Evolutionary conservation across 2,888 invertebrate genomes (phyloP).

Genomic region (Coecobrya sp.): DNA sequence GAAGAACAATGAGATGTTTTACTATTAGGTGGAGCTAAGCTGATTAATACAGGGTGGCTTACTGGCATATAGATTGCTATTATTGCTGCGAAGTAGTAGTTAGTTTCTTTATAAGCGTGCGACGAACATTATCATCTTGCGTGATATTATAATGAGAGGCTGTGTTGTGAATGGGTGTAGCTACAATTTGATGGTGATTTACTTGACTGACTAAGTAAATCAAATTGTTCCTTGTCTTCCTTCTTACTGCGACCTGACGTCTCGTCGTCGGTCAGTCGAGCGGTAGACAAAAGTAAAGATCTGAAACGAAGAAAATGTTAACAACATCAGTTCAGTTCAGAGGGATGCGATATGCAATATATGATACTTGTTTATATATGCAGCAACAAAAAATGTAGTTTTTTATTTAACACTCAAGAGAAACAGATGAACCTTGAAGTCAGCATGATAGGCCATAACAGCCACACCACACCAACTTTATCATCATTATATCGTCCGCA

Average conservation of each 20-base stretch:
- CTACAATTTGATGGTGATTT: constrained; percentile 78
- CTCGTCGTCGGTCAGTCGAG: constrained; percentile 58
- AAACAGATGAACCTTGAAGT: constrained; percentile 60
- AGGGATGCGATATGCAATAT: not conserved
- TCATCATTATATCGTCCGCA: not conserved
- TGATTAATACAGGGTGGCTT: constrained; percentile 24
- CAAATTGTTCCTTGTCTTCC: constrained; percentile 60
- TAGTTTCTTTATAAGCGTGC: constrained; percentile 36
- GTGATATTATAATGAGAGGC: constrained; percentile 76
- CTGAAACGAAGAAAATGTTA: constrained; percentile 11
- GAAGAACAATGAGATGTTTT: constrained; percentile 43
- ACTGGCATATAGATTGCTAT: not conserved
- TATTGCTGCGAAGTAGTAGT: not conserved
- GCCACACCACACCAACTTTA: constrained; percentile 11
- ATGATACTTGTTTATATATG: not conserved
- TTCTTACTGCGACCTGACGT: constrained; percentile 6
- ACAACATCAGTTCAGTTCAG: not conserved
- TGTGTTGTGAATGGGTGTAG: constrained; percentile 68
- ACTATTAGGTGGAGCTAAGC: constrained; percentile 10
- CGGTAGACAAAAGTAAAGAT: constrained; percentile 33
- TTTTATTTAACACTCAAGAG: constrained; percentile 49
- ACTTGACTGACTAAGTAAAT: constrained; percentile 76
- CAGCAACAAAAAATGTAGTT: not conserved
- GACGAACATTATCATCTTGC: constrained; percentile 8
- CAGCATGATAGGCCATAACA: constrained; percentile 53